Base-by-base conservation (phyloP, 2,888 invertebrate genomes). In the Bhutanitis thaidina region DNA sequence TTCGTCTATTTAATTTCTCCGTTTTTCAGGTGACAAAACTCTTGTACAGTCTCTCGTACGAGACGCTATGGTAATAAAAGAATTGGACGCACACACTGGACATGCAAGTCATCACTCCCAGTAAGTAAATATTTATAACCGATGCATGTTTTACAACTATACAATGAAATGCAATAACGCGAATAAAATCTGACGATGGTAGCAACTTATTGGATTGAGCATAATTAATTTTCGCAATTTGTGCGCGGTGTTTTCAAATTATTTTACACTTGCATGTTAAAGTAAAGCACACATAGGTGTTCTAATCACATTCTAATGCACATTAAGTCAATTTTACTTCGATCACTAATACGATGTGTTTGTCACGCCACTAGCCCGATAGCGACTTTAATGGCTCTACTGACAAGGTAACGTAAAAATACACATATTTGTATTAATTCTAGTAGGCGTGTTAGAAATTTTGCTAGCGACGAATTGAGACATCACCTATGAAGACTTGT, bases 341-440 rank as follows among this genome's bases (percentile, higher is more conserved):
- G 62, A 71, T 83, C 72, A 89, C 87, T 89, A 88, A 89, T 87
- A 72, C 55, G 77, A 71, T 91, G 88, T 92, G 90, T 93, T 91
- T 93, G 91, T 91, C 93, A 92, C 93, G 10, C 34, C 34, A 92
- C 91, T 94, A 96, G 96, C 95, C 96, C 96, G 91, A 94, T 97
- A 93, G 96, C 96, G 93, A 96, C 95, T 91, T 95, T 97, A 93
- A 96, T 97, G 96, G 96, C 95, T 91, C 94, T 96, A 82, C 93
- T 96, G 83, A 94, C 95, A 94, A 97, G 97, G 97, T 97, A 97
- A 95, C 74, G 84, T 86, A 86, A 80, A 70, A 71, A 63, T 61
- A 71, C 69, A 71, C 61, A 62, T 46, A 43, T 47, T 47, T 73
- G 65, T 67, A 70, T 70, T 66, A 69, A 64, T 72, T 71, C 61